A percentile compares a stretch with the other conserved stretches of the same genome.
phyloP scores from a whole-genome alignment of 2,888 invertebrate species.

The Drosophila conformis region DNA sequence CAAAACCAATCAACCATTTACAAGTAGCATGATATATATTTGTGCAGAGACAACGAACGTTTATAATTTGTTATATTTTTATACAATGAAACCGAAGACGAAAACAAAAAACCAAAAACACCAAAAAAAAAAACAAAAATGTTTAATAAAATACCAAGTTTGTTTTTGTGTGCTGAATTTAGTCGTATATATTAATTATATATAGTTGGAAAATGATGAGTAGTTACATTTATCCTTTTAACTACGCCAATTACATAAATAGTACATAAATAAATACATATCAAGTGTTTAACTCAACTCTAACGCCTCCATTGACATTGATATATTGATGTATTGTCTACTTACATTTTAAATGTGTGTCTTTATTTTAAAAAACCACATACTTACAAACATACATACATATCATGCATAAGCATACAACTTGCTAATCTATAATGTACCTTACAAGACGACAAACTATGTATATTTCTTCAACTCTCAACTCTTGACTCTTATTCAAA shows the following conservation, averaged over 20 bases:
- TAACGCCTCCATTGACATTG: slow-evolving; percentile 75
- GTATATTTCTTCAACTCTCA: slow-evolving; percentile 74
- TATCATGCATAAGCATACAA: slow-evolving; percentile 34
- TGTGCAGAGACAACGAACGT: slow-evolving; percentile 69
- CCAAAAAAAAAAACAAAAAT: slow-evolving; percentile 11
- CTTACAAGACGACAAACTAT: slow-evolving; percentile 59
- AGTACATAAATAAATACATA: slow-evolving; percentile 53
- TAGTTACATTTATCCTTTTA: slow-evolving; percentile 58
- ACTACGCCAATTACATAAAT: slow-evolving; percentile 67
- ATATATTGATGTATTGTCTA: slow-evolving; percentile 79
- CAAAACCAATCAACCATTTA: slow-evolving; percentile 52
- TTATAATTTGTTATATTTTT: slow-evolving; percentile 79
- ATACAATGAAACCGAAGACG: slow-evolving; percentile 49
- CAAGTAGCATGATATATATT: slow-evolving; percentile 44
- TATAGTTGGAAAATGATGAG: slow-evolving; percentile 27
- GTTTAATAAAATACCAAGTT: slow-evolving; percentile 32
- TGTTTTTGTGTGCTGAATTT: slow-evolving; percentile 61
- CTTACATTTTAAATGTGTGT: slow-evolving; percentile 54
- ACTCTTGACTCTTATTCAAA: slow-evolving; percentile 76
- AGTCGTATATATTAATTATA: slow-evolving; percentile 29
- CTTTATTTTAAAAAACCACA: slow-evolving; percentile 37
- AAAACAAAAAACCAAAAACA: slow-evolving; percentile 18
- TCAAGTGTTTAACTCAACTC: slow-evolving; percentile 68
- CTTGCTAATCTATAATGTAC: slow-evolving; percentile 66
- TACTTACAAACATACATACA: slow-evolving; percentile 17